Evolutionary conservation across 2,797 vertebrate genomes (phyloP).

Genomic region (Crocodylus rhombifer): DNA sequence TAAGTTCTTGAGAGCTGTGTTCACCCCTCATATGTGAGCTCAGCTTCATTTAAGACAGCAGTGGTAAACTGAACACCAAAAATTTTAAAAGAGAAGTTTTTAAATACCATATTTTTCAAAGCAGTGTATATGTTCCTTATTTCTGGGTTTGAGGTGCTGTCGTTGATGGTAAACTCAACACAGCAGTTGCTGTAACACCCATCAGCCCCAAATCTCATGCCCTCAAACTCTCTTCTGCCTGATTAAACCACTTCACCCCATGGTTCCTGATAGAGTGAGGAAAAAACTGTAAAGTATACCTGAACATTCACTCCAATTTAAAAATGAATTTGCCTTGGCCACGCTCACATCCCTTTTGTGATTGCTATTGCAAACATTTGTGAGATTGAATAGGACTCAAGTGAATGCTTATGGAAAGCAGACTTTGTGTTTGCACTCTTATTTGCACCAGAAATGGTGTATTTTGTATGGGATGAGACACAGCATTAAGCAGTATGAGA

Average conservation of each 20-base stretch:
- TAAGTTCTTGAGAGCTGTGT: fast-evolving
- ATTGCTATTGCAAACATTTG: slow-evolving; percentile 3
- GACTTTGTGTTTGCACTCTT: not conserved
- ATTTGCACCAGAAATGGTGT: not conserved
- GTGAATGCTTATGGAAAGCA: not conserved
- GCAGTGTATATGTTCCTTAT: not conserved
- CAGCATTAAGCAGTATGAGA: not conserved
- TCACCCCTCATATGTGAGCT: not conserved
- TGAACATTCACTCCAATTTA: slow-evolving; percentile 13
- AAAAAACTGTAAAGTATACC: not conserved
- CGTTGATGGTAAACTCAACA: not conserved
- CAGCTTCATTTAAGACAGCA: not conserved
- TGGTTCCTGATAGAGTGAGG: not conserved
- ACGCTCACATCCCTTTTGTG: not conserved
- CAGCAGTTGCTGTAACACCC: not conserved
- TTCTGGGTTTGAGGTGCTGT: not conserved
- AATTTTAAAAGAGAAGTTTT: not conserved
- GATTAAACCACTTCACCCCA: slow-evolving; percentile 3
- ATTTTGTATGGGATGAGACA: not conserved
- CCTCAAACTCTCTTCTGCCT: not conserved
- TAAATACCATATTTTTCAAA: not conserved
- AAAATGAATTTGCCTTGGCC: slow-evolving; percentile 20
- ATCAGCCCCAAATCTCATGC: not conserved
- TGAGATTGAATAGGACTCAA: not conserved
- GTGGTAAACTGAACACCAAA: not conserved